These are phyloP conservation scores for Falco peregrinus DNA, from an alignment of 2,797 vertebrate genomes.

Conservation along the genomic window DNA sequence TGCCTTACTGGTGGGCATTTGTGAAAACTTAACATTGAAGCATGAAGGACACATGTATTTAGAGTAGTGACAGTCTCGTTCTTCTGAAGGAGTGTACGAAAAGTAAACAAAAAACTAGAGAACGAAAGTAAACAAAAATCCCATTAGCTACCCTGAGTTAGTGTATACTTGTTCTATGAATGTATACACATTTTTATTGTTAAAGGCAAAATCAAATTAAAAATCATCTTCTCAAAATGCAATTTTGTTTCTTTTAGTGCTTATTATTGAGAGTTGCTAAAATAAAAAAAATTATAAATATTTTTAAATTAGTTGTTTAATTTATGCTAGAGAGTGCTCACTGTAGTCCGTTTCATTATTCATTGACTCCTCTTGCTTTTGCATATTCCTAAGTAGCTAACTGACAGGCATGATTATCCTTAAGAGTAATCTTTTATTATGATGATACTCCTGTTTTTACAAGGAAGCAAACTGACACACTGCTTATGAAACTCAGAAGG, in stretches of 20 bases:
- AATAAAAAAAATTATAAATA: constrained; percentile 10
- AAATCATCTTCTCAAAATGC: not conserved
- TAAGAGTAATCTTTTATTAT: not conserved
- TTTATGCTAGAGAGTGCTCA: not conserved
- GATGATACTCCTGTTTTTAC: not conserved
- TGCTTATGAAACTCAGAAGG: not conserved
- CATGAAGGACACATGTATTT: not conserved
- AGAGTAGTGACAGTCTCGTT: not conserved
- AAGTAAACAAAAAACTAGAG: not conserved
- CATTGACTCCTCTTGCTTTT: not conserved
- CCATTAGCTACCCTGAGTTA: not conserved
- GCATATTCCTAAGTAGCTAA: not conserved
- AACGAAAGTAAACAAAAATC: not conserved
- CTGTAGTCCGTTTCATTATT: not conserved
- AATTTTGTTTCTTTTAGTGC: not conserved
- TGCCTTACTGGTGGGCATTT: not conserved
- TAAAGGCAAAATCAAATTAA: not conserved
- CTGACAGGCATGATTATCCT: not conserved
- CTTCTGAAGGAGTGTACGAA: not conserved
- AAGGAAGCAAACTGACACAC: not conserved
- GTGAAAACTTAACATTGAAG: not conserved
- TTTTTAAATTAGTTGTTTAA: not conserved
- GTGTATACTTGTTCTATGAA: not conserved
- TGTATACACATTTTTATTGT: not conserved
- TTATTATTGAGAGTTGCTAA: not conserved